A percentile compares a stretch with the other conserved stretches of the same genome.
Conservation (phyloP, 2,888 invertebrate species). For the Zhuqinia jingwanae region DNA sequence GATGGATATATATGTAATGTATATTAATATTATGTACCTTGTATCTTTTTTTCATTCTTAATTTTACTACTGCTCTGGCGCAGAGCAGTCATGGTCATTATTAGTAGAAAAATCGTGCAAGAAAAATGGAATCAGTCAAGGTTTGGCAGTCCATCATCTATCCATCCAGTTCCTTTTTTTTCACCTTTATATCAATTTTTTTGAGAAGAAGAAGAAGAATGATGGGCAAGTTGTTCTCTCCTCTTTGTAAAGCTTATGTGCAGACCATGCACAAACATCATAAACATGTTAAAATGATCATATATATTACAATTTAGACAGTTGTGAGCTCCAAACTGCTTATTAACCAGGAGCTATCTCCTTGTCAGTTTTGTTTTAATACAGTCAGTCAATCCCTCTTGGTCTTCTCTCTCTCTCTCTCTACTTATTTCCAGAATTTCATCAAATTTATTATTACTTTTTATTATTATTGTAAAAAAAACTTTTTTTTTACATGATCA, state of each 20-base stretch:
- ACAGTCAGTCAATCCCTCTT: slow-evolving; percentile 49
- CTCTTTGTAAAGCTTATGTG: background rate
- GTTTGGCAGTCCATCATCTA: slow-evolving; percentile 44
- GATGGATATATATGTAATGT: too few species aligned
- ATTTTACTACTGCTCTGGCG: too few species aligned
- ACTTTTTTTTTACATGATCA: slow-evolving; percentile 62
- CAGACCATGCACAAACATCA: slow-evolving; percentile 49
- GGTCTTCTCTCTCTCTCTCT: background rate
- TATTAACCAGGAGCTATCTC: slow-evolving; percentile 67
- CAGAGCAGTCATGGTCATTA: background rate
- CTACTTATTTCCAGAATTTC: slow-evolving; percentile 62
- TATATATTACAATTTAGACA: slow-evolving; percentile 62
- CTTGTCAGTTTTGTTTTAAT: slow-evolving; percentile 65
- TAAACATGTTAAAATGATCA: slow-evolving; percentile 65
- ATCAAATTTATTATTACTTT: slow-evolving; percentile 61
- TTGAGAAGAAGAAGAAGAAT: slow-evolving; percentile 20
- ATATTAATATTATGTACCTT: too few species aligned
- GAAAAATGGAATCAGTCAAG: slow-evolving; percentile 55
- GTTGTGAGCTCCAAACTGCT: slow-evolving; percentile 58
- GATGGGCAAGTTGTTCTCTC: slow-evolving; percentile 35
- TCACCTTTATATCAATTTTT: slow-evolving; percentile 23
- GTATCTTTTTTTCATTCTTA: too few species aligned
- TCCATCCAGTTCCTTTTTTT: slow-evolving; percentile 41
- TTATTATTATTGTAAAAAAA: slow-evolving; percentile 36
- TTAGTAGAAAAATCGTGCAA: slow-evolving; percentile 38